Evolutionary conservation across 2,888 invertebrate genomes (phyloP).

Genomic region (Theretra japonica): DNA sequence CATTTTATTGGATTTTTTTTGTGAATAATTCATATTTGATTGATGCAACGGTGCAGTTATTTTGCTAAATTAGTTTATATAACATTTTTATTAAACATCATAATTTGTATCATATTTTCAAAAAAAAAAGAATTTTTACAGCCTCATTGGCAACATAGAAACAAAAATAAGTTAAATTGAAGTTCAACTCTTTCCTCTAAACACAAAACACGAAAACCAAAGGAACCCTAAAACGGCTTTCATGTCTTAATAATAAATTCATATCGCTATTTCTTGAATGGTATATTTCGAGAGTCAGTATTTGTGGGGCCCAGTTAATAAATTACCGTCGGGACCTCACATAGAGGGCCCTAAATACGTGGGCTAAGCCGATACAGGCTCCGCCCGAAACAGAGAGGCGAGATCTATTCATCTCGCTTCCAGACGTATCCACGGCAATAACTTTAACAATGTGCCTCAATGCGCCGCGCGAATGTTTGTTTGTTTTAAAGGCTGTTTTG

Average conservation of each 20-base stretch:
- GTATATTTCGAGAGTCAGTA: constrained; percentile 67
- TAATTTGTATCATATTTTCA: too few species aligned
- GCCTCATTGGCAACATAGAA: too few species aligned
- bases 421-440: constrained; percentile 29
- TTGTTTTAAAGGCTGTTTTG: constrained; percentile 38
- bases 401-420: constrained; percentile 40
- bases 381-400: constrained; percentile 70
- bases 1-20: too few species aligned
- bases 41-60: too few species aligned
- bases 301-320: constrained; percentile 79
- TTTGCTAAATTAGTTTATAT: too few species aligned
- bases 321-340: constrained; percentile 80
- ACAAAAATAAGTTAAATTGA: background rate
- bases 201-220: constrained; percentile 7
- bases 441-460: constrained; percentile 38
- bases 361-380: constrained; percentile 64
- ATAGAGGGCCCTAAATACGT: constrained; percentile 73
- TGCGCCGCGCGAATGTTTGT: constrained; percentile 35
- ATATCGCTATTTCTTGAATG: constrained; percentile 64
- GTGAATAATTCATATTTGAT: too few species aligned
- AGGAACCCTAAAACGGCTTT: constrained; percentile 36
- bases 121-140: too few species aligned
- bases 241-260: constrained; percentile 66
- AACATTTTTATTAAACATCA: too few species aligned
- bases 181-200: background rate